Evolutionary conservation across 2,797 vertebrate species (phyloP).

Genomic region (Liparis tanakae): DNA sequence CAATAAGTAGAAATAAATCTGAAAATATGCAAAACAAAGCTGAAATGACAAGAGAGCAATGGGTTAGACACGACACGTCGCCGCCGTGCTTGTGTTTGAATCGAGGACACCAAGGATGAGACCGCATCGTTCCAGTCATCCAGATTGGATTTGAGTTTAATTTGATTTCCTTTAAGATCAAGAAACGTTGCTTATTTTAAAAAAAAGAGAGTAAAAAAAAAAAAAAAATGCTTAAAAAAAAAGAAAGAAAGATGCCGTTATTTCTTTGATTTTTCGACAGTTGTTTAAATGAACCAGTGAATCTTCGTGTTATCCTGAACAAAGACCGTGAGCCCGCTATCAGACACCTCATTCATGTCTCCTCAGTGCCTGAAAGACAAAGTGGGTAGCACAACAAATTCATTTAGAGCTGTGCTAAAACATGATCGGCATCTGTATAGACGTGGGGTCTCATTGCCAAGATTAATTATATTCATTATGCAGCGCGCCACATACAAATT

Average conservation of each 20-base stretch:
- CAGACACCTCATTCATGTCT: constrained; percentile 79
- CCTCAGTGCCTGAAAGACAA: constrained; percentile 78
- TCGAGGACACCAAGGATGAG: constrained; percentile 46
- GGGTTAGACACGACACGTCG: constrained; percentile 49
- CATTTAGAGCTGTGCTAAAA: constrained; percentile 78
- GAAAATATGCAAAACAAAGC: constrained; percentile 49
- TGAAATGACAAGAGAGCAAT: constrained; percentile 36
- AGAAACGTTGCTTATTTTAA: constrained; percentile 50
- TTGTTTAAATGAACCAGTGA: constrained; percentile 76
- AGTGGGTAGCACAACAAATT: constrained; percentile 83
- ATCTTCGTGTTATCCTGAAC: constrained; percentile 73
- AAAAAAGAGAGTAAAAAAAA: constrained; percentile 30
- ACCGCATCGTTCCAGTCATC: constrained; percentile 59
- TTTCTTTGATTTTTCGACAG: constrained; percentile 72
- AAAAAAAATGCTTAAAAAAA: constrained; percentile 48
- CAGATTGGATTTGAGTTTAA: constrained; percentile 66
- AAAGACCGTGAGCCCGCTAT: constrained; percentile 78
- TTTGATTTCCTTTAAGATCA: constrained; percentile 71
- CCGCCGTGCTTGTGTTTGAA: constrained; percentile 32
- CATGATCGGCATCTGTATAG: constrained; percentile 81
- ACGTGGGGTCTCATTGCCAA: constrained; percentile 70
- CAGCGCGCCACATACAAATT: constrained; percentile 64
- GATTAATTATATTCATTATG: constrained; percentile 80
- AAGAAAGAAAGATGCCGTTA: constrained; percentile 68
- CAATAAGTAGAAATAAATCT: constrained; percentile 24